Percentiles rank a stretch among this genome's conserved stretches.
Conservation (phyloP, 1,140 invertebrate genomes). For the Atta cephalotes region DNA sequence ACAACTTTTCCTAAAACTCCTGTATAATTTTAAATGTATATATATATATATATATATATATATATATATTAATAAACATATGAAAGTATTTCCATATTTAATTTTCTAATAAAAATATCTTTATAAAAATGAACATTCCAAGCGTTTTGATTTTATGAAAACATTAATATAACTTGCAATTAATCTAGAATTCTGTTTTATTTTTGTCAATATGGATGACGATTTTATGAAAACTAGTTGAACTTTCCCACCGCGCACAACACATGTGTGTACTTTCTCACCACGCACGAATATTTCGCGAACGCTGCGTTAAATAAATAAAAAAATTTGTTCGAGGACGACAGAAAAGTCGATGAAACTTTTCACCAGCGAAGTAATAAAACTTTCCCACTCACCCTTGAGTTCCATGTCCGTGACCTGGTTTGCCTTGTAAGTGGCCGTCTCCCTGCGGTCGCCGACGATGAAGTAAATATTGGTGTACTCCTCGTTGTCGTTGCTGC, state of each 20-base stretch:
- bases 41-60: no score
- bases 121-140: not conserved
- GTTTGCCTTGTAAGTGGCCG: conserved; percentile 86
- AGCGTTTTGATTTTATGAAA: not conserved
- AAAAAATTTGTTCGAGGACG: not conserved
- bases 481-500: conserved; percentile 78
- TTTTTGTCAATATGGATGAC: not conserved
- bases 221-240: not conserved
- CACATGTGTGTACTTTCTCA: not conserved
- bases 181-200: not conserved
- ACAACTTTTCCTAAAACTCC: not conserved
- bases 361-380: not conserved
- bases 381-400: conserved; percentile 78
- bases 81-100: not conserved
- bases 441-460: conserved; percentile 86
- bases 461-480: conserved; percentile 85
- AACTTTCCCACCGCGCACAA: not conserved
- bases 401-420: conserved; percentile 84
- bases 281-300: not conserved
- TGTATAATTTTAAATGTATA: not conserved
- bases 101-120: not conserved
- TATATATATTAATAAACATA: no score
- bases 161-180: no score
- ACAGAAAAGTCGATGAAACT: conserved; percentile 3
- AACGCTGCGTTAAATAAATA: not conserved